Base-by-base conservation (phyloP, 2,113 vertebrate genomes). In the Prolemur simus region DNA sequence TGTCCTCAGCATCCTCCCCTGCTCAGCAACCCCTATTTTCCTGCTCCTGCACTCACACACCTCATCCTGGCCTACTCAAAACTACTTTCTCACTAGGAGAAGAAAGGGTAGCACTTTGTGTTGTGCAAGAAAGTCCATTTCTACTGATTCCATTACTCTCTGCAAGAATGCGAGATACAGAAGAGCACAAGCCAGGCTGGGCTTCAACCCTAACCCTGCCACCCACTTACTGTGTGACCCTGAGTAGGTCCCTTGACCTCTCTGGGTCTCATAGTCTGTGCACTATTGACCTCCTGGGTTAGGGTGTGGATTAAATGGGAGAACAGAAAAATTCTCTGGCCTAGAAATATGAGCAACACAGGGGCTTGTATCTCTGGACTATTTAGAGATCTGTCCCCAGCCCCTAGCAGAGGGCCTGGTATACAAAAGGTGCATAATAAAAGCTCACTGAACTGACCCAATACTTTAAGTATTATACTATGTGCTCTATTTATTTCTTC, bases 401-500 rank as follows among this genome's bases (percentile, higher is more conserved):
- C 1, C 11, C 56, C 39, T 15, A 42, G 14, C 25, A 37, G 45
- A 92, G 39, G 8, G 29, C 5, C 39, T 32, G 32, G 34, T 58
- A 34, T 27, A 49, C 27, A 95, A 34, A 39, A 89, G 25, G 8
- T 21, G 3, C 74, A 91, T 58, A 77, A 20, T 92, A 77, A 86
- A 85, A 29, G 32, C 27, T 94, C 23, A 66, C 21, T 42, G 63
- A 54, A 63, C 12, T 68, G 39, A 94, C 15, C 27, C 29, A 39
- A 83, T 8, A 25, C 39, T 69, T n/a, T n/a, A 27, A 82, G 9
- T 66, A 83, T 1, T 34, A 0, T 20, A 47, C 8, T 45, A 23
- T 1, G 2, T 8, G 21, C 45, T 29, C 0, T 47, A 86, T 47
- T 54, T 56, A 86, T 80, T 87, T 96, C 71, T 93, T 82, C 45